These are phyloP conservation scores for Stictocephala bisonia DNA, from an alignment of 2,888 invertebrate species.

Conservation along the genomic window DNA sequence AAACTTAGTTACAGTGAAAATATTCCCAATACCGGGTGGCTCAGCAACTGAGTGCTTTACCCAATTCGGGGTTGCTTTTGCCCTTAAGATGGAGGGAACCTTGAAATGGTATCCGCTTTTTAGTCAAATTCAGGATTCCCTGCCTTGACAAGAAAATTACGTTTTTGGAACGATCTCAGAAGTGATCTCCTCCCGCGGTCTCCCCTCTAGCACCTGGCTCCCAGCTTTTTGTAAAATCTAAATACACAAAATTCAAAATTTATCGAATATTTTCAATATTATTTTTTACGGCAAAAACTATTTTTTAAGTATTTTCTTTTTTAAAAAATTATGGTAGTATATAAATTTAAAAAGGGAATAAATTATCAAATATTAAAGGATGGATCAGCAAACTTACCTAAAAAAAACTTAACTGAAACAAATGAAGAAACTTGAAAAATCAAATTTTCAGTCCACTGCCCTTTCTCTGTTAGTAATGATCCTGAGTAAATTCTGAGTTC, in stretches of 20 bases:
- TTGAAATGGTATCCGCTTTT: constrained; percentile 75
- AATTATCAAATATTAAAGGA: too few species aligned
- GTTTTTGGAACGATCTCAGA: constrained; percentile 71
- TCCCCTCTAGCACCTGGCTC: constrained; percentile 69
- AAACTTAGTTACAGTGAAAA: too few species aligned
- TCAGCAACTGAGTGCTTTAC: constrained; percentile 70
- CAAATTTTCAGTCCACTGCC: too few species aligned
- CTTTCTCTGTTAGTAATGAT: too few species aligned
- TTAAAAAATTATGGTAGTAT: too few species aligned
- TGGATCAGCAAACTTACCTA: too few species aligned
- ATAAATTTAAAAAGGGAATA: too few species aligned
- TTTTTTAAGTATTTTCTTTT: not conserved
- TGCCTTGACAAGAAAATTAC: constrained; percentile 74
- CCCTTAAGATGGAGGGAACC: constrained; percentile 73
- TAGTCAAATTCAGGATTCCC: constrained; percentile 79
- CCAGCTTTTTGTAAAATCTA: constrained; percentile 81
- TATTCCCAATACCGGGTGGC: too few species aligned
- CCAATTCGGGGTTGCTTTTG: constrained; percentile 70
- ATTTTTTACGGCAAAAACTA: not conserved
- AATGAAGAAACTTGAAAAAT: too few species aligned
- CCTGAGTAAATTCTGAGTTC: too few species aligned
- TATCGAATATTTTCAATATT: not conserved
- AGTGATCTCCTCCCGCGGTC: constrained; percentile 69
- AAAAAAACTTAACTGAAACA: too few species aligned
- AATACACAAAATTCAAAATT: constrained; percentile 20